Base-by-base conservation (phyloP, 1,140 invertebrate genomes). In the Psilanteris sp. region DNA sequence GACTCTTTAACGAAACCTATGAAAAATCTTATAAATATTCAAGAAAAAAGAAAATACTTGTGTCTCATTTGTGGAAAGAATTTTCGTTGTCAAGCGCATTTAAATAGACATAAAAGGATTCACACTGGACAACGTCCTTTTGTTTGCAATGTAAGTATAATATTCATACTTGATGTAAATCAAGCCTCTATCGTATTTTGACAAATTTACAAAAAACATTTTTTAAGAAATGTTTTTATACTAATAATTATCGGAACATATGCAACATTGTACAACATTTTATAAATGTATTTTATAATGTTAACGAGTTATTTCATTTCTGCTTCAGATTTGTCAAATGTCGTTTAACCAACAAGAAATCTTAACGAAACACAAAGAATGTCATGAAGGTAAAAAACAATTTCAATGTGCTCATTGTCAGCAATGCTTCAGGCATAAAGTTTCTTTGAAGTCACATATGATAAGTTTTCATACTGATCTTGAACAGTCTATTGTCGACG, bases 271-370 rank as follows among this genome's bases (percentile, higher is more conserved):
- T n/a, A n/a, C n/a, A n/a, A n/a, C n/a, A n/a, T n/a, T n/a, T n/a
- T n/a, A n/a, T n/a, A n/a, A n/a, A n/a, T n/a, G n/a, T n/a, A n/a
- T n/a, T n/a, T n/a, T n/a, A n/a, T n/a, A n/a, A n/a, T n/a, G n/a
- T n/a, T n/a, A n/a, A n/a, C n/a, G n/a, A n/a, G n/a, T n/a, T n/a
- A n/a, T n/a, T n/a, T n/a, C n/a, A n/a, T n/a, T n/a, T n/a, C n/a
- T n/a, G n/a, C n/a, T 54, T 27, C 80, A 90, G 80, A 81, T 91
- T 22, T 92, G 91, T 79, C 81, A 84, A 54, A 88, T 90, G 79
- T 89, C 90, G 2, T 92, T 92, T 78, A 91, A 91, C 74, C 91
- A 91, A 81, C 89, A 89, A 72, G 89, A 90, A 80, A 89, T 90
- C 6, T 77, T 92, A 11, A 88, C 89, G 57, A 89, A 87, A 48